A percentile compares a stretch with the other conserved stretches of the same genome.
phyloP scores from a whole-genome alignment of 1,140 invertebrate species.

The Macrobrachium nipponense region DNA sequence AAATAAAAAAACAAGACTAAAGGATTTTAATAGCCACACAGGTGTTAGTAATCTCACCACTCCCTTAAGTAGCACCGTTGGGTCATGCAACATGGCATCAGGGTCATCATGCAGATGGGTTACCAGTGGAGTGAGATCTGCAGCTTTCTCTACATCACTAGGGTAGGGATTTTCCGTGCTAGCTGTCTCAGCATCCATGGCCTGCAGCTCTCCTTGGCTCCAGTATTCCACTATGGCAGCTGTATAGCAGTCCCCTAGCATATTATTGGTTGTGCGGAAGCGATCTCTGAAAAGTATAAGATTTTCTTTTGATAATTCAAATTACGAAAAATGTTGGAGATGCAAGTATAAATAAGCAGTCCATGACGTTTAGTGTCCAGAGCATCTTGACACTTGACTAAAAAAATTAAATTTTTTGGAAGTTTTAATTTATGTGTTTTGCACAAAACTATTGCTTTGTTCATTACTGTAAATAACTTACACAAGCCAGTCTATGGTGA shows the following conservation, averaged over 20 bases:
- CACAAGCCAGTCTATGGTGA: slow-evolving; percentile 92
- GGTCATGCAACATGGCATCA: slow-evolving; percentile 47
- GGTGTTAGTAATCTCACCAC: slow-evolving; percentile 14
- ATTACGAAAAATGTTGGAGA: no score
- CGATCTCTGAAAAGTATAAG: slow-evolving; percentile 76
- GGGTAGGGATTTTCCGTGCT: slow-evolving; percentile 41
- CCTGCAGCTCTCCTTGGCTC: slow-evolving; percentile 84
- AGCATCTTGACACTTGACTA: no score
- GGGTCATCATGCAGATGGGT: slow-evolving; percentile 47
- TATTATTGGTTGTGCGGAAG: slow-evolving; percentile 88
- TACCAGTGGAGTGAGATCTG: slow-evolving; percentile 53
- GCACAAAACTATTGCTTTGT: not conserved
- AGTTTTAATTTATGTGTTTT: not conserved
- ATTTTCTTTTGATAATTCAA: not conserved
- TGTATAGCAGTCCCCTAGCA: slow-evolving; percentile 88
- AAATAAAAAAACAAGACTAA: not conserved
- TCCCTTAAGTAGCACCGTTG: slow-evolving; percentile 37
- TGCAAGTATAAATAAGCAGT: no score
- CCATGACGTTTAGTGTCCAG: no score
- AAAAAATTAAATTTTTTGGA: no score
- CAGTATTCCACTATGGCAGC: slow-evolving; percentile 86
- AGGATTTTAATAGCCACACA: not conserved
- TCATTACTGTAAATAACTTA: slow-evolving; percentile 72
- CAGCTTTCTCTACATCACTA: slow-evolving; percentile 51
- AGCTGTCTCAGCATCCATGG: slow-evolving; percentile 68